Evolutionary conservation across 2,888 invertebrate genomes (phyloP), one percentile per base, ranked within the genome.

Genomic region (Marasmarcha lunaedactyla): DNA sequence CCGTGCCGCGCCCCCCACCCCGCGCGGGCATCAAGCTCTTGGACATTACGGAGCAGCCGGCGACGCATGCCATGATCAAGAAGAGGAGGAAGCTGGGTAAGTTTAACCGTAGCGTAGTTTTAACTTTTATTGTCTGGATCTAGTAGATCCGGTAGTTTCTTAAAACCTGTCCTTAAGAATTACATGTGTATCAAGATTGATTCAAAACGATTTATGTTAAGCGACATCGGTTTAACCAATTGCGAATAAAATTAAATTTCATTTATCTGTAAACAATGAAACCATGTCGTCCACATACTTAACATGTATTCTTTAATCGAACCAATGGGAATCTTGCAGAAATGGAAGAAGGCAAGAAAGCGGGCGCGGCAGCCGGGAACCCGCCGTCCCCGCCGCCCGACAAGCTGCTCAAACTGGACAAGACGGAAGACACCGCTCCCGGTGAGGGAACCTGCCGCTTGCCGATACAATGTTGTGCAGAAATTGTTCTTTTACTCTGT

Each of bases 1-100:
- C 46, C 46, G 74, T 64, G 38, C 76, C 71, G 87, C 25, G 90
- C 86, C 39, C 90, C 85, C 40, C 89, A 88, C 53, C 95, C 89
- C 81, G 97, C 66, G 92, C 96, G 39, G 97, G 97, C 42, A 96
- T 97, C 52, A 98, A 98, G 78, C 83, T 98, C 36, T 81, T 98
- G 30, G 97, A 97, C 66, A 95, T 98, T 55, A 90, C 92, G 2
- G 97, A 98, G 62, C 95, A 96, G 62, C 97, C 97, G 0, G 94
- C 94, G 11, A 83, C 84, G 2, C 83, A 79, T 14, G 78, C 79
- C 11, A 79, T 79, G 63, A 97, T 97, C 67, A 93, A 96, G 70
- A 87, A 96, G 52, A 90, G 94, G 66, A 89, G 92, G 55, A 89
- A 92, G 73, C 90, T 92, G 54, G 91, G 91, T 91, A 50, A 43